Evolutionary conservation across 2,113 vertebrate genomes (phyloP), one percentile per base, ranked within the genome.

Genomic region (Chloroceryle aenea): DNA sequence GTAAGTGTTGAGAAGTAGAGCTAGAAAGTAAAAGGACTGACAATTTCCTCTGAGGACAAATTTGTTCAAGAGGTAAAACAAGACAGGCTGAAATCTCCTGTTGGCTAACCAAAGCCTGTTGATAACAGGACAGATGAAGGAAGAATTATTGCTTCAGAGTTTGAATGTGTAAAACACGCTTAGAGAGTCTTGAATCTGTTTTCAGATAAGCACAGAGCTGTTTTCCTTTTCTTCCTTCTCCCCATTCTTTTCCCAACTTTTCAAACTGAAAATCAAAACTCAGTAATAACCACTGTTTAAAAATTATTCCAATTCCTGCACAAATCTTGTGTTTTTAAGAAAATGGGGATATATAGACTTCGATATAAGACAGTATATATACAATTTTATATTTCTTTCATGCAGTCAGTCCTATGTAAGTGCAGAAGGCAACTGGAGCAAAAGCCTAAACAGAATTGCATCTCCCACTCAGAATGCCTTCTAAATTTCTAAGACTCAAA

Each of bases 401-500:
- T 64, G 6, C 15, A 80, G 27, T 85, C 59, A 71, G 34, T 80
- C 12, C 7, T 58, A 81, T 81, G 84, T 85, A 81, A 87, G 43
- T 61, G 61, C 58, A 68, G 66, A 87, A 90, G 6, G 27, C 58
- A 80, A 86, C 18, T 61, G 55, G 38, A 92, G 50, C 13, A 89
- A 76, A 87, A 90, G 19, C 26, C 26, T 64, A 50, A 38, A 43
- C 32, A 79, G 84, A 96, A 88, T 93, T 64, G 22, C 20, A 42
- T 91, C 79, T 91, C 68, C 89, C 68, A 85, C 48, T 85, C 75
- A 94, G 43, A 72, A 91, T 76, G 75, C 34, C 34, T 92, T 94
- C 53, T 85, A 78, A 97, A 97, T 90, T 95, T 91, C 76, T 95
- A 78, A 85, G 90, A 52, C 85, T 95, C 93, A 68, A 43, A 95